Percentiles rank a stretch among this genome's conserved stretches.
Conservation (phyloP, 1,140 invertebrate species). For the Zaprionus ornatus region DNA sequence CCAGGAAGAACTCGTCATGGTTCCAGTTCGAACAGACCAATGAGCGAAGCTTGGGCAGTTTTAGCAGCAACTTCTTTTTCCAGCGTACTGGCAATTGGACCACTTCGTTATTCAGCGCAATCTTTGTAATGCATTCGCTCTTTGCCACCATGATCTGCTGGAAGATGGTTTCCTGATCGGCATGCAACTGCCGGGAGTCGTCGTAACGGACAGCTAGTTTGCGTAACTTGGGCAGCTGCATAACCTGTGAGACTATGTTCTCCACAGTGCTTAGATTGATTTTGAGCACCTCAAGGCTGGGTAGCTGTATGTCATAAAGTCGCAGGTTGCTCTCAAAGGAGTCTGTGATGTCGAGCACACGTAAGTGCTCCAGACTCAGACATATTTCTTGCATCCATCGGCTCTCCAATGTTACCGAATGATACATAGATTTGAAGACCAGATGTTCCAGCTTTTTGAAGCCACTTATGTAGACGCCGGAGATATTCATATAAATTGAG, state of each 20-base stretch:
- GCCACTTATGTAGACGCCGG: constrained; percentile 47
- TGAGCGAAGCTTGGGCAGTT: constrained; percentile 59
- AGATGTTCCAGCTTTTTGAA: constrained; percentile 66
- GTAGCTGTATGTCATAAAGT: constrained; percentile 59
- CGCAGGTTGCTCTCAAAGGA: constrained; percentile 61
- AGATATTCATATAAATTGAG: constrained; percentile 67
- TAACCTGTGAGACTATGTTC: constrained; percentile 49
- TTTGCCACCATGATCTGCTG: constrained; percentile 70
- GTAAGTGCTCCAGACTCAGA: constrained; percentile 46
- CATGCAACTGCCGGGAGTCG: constrained; percentile 60
- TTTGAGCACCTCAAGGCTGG: constrained; percentile 65
- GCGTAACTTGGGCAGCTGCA: constrained; percentile 61
- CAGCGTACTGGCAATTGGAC: constrained; percentile 60
- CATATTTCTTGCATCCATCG: constrained; percentile 67
- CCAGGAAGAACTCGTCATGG: constrained; percentile 69
- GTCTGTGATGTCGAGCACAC: constrained; percentile 65
- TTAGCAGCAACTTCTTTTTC: constrained; percentile 56
- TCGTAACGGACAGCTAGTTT: constrained; percentile 63
- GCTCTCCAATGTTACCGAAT: constrained; percentile 61
- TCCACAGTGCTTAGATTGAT: constrained; percentile 67
- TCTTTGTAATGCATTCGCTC: constrained; percentile 60
- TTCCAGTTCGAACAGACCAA: constrained; percentile 69
- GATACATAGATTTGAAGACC: constrained; percentile 64
- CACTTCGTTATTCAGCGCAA: constrained; percentile 71
- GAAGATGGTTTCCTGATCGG: constrained; percentile 70